These are phyloP conservation scores for Polyommatus iphigenia DNA, from an alignment of 2,888 invertebrate species.

Conservation along the genomic window DNA sequence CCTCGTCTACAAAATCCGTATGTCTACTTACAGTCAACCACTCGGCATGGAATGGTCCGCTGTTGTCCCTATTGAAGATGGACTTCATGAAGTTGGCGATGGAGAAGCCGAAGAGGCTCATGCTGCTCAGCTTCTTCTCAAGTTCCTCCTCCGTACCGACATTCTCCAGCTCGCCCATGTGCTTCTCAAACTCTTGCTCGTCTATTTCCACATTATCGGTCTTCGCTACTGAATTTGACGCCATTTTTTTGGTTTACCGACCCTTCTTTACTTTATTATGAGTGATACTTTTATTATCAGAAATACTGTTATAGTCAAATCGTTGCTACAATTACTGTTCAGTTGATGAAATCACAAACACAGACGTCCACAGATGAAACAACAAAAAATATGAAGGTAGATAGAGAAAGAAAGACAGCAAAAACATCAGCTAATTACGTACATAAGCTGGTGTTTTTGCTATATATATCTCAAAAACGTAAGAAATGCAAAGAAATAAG, in stretches of 20 bases:
- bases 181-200: conserved; percentile 54
- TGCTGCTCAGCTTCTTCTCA: conserved; percentile 50
- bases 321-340: not conserved
- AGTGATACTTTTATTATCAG: not conserved
- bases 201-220: conserved; percentile 8
- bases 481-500: too few species aligned
- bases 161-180: conserved; percentile 54
- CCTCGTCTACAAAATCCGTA: too few species aligned
- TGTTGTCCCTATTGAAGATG: conserved; percentile 57
- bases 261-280: not conserved
- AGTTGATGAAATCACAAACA: not conserved
- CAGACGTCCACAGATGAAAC: not conserved
- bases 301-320: not conserved
- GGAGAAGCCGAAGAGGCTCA: conserved; percentile 55
- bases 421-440: too few species aligned
- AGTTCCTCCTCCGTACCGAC: conserved; percentile 57
- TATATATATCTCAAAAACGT: too few species aligned
- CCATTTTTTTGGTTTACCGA: conserved; percentile 24
- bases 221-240: conserved; percentile 8
- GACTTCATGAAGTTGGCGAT: conserved; percentile 64
- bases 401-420: too few species aligned
- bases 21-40: conserved; percentile 31
- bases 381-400: not conserved
- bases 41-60: conserved; percentile 59
- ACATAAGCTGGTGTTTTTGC: too few species aligned